Conservation (phyloP, 2,113 vertebrate genomes). For the Sterna hirundo region DNA sequence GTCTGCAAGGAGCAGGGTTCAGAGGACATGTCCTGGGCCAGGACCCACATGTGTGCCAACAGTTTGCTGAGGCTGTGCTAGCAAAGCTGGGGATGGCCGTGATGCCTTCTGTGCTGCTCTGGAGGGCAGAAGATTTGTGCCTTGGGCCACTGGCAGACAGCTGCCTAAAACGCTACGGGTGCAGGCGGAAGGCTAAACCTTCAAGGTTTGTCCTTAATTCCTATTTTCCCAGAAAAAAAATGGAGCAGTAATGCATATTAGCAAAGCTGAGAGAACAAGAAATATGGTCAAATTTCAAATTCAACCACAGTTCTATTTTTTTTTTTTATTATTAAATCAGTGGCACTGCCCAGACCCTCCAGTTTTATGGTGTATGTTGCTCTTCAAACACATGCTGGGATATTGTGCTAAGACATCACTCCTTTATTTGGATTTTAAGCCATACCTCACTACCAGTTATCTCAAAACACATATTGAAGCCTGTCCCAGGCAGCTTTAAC, state of each 20-base stretch:
- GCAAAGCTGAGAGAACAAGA: neutral
- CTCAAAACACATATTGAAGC: neutral
- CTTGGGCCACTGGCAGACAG: neutral
- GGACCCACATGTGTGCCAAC: neutral
- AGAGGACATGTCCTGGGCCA: neutral
- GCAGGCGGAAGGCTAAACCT: neutral
- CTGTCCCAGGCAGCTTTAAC: neutral
- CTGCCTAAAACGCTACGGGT: neutral
- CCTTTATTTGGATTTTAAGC: neutral
- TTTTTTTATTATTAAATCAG: neutral
- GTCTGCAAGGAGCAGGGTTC: neutral
- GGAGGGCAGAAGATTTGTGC: neutral
- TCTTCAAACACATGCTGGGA: neutral
- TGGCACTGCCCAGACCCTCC: neutral
- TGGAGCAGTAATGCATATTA: neutral
- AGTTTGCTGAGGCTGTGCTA: neutral
- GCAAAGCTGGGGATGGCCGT: neutral
- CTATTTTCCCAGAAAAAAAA: neutral
- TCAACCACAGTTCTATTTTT: neutral
- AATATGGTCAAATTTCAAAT: neutral
- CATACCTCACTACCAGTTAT: neutral
- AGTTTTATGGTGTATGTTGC: neutral
- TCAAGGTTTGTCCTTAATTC: neutral
- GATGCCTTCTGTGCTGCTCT: neutral
- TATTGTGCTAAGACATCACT: neutral